These are phyloP conservation scores for Callinectes sapidus DNA, from an alignment of 2,888 invertebrate species.

Conservation along the genomic window DNA sequence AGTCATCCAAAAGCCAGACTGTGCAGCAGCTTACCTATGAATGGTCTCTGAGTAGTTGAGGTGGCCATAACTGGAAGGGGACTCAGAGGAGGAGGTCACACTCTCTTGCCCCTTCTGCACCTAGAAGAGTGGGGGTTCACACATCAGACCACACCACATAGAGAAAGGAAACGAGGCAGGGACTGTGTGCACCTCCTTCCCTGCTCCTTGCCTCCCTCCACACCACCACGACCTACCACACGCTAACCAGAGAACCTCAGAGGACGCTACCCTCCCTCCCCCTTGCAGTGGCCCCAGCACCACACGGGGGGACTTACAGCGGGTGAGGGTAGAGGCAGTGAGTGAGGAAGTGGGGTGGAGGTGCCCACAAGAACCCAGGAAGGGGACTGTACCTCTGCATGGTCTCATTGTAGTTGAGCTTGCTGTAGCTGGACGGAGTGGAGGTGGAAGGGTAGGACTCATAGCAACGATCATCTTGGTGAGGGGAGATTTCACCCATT, in stretches of 20 bases:
- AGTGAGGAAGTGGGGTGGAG: neutral
- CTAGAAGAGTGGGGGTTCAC: constrained; percentile 54
- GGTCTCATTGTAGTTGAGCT: constrained; percentile 90
- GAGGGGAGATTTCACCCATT: constrained; percentile 80
- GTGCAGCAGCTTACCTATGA: constrained; percentile 78
- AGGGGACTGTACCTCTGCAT: constrained; percentile 79
- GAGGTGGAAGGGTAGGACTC: constrained; percentile 81
- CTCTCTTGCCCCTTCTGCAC: constrained; percentile 64
- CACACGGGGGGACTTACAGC: neutral
- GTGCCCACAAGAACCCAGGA: neutral
- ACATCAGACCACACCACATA: constrained; percentile 42
- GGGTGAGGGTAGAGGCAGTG: neutral
- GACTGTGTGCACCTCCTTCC: constrained; percentile 5
- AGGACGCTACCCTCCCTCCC: neutral
- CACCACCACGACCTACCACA: neutral
- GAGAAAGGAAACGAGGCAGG: neutral
- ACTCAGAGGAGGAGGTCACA: constrained; percentile 79
- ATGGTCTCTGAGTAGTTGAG: constrained; percentile 90
- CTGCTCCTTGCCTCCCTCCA: neutral
- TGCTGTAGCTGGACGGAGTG: constrained; percentile 88
- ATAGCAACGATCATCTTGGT: constrained; percentile 61
- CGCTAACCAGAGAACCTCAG: neutral
- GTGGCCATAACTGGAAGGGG: constrained; percentile 89
- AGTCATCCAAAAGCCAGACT: constrained; percentile 34
- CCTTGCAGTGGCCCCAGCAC: neutral